A percentile compares a stretch with the other conserved stretches of the same genome.
These are phyloP conservation scores for Synergus gifuensis DNA, from an alignment of 2,888 invertebrate genomes.

Conservation along the genomic window DNA sequence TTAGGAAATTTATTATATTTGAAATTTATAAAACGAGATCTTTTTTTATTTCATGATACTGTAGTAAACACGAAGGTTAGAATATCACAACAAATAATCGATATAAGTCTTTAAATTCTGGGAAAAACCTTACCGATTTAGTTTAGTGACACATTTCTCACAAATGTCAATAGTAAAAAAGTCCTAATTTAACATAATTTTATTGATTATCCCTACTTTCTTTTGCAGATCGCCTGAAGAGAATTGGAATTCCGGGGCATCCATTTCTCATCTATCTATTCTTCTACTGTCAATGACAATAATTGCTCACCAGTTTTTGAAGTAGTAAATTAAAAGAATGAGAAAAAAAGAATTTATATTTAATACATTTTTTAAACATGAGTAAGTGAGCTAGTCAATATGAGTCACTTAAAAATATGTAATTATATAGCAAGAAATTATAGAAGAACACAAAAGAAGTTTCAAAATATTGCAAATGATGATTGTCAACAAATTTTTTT, in stretches of 20 bases:
- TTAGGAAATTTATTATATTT: no score
- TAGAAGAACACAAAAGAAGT: no score
- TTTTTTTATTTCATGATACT: no score
- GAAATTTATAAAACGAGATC: no score
- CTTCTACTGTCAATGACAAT: background rate
- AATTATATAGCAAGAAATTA: no score
- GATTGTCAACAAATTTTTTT: no score
- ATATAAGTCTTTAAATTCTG: no score
- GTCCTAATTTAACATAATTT: background rate
- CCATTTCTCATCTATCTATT: background rate
- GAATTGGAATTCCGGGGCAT: constrained; percentile 47
- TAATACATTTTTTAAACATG: background rate
- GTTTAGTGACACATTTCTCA: no score
- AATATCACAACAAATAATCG: no score
- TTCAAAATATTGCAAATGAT: no score
- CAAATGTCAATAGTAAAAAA: background rate
- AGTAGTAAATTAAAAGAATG: background rate
- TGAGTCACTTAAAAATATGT: background rate
- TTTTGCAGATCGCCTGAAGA: constrained; percentile 61
- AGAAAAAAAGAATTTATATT: background rate
- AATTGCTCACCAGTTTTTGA: background rate
- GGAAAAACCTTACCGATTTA: no score
- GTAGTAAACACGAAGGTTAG: no score
- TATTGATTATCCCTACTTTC: constrained; percentile 23
- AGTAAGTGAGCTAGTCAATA: background rate